Evolutionary conservation across 2,797 vertebrate species (phyloP).

Genomic region (Acrocephalus scirpaceus): DNA sequence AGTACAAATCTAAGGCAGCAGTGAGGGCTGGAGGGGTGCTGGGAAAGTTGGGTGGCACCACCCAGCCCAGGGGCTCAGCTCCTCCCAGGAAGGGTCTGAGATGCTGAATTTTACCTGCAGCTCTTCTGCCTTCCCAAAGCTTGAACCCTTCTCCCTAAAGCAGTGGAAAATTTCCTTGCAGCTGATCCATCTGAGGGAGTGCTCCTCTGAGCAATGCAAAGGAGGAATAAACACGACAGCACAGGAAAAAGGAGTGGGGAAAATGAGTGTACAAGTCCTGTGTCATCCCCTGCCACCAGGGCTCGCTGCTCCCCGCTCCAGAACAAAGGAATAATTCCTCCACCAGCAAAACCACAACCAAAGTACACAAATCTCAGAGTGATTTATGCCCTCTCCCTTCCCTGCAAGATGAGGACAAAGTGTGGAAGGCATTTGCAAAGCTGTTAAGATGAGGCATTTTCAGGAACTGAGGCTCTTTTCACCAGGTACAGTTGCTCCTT

Average conservation of each 20-base stretch:
- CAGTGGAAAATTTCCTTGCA: background rate
- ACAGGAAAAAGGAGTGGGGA: background rate
- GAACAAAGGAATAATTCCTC: background rate
- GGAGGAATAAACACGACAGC: background rate
- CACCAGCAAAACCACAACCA: background rate
- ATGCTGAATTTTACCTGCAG: background rate
- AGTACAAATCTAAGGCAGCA: background rate
- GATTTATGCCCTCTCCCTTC: constrained; percentile 5
- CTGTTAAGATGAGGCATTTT: background rate
- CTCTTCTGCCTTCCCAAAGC: background rate
- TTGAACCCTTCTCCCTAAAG: background rate
- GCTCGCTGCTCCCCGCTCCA: background rate
- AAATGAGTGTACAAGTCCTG: background rate
- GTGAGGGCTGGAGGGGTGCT: background rate
- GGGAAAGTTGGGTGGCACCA: background rate
- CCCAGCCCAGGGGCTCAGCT: background rate
- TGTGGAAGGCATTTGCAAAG: background rate
- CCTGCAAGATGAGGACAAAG: background rate
- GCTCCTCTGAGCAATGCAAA: background rate
- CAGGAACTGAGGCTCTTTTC: constrained; percentile 40
- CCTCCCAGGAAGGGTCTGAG: background rate
- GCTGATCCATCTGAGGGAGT: background rate
- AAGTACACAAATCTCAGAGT: background rate
- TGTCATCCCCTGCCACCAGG: background rate
- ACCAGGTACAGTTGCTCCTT: background rate